phyloP scores from a whole-genome alignment of 1,140 invertebrate species.

The Drosophila kohkoa region DNA sequence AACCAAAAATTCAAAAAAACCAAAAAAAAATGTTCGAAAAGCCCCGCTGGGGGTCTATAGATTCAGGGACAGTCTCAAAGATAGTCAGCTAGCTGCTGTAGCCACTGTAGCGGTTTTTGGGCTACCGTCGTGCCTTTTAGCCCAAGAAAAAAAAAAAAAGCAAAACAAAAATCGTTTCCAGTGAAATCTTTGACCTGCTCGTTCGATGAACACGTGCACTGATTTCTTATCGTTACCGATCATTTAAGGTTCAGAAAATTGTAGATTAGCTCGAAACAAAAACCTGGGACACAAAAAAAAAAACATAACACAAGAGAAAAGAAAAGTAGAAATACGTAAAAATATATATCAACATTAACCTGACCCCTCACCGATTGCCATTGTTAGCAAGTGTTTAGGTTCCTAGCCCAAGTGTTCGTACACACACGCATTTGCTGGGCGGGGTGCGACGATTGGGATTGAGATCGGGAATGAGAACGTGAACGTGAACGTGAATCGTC shows the following conservation, averaged over 20 bases:
- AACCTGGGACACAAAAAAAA: slow-evolving; percentile 32
- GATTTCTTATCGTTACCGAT: slow-evolving; percentile 75
- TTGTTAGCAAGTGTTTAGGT: slow-evolving; percentile 48
- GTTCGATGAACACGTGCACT: slow-evolving; percentile 74
- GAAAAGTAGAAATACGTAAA: slow-evolving; percentile 36
- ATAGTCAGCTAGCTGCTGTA: slow-evolving; percentile 40
- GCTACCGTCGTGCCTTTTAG: slow-evolving; percentile 68
- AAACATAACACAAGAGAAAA: slow-evolving; percentile 23
- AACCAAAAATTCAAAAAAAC: slow-evolving; percentile 51
- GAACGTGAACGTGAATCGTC: slow-evolving; percentile 42
- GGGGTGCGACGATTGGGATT: slow-evolving; percentile 26
- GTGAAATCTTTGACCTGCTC: slow-evolving; percentile 60
- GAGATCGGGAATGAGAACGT: slow-evolving; percentile 1
- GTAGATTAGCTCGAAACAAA: slow-evolving; percentile 70
- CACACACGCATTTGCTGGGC: slow-evolving; percentile 40
- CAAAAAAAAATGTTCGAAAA: slow-evolving; percentile 47
- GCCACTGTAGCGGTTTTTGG: slow-evolving; percentile 53
- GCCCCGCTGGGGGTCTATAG: slow-evolving; percentile 68
- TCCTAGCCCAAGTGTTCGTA: slow-evolving; percentile 40
- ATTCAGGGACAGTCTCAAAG: slow-evolving; percentile 18
- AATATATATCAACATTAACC: slow-evolving; percentile 62
- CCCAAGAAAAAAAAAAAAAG: slow-evolving; percentile 5
- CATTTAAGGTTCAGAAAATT: slow-evolving; percentile 71
- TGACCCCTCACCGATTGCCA: slow-evolving; percentile 60
- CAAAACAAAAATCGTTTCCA: slow-evolving; percentile 35